Percentiles rank a stretch among this genome's conserved stretches.
These are phyloP conservation scores for Podarcis cretensis DNA, from an alignment of 2,113 vertebrate species.

Conservation along the genomic window DNA sequence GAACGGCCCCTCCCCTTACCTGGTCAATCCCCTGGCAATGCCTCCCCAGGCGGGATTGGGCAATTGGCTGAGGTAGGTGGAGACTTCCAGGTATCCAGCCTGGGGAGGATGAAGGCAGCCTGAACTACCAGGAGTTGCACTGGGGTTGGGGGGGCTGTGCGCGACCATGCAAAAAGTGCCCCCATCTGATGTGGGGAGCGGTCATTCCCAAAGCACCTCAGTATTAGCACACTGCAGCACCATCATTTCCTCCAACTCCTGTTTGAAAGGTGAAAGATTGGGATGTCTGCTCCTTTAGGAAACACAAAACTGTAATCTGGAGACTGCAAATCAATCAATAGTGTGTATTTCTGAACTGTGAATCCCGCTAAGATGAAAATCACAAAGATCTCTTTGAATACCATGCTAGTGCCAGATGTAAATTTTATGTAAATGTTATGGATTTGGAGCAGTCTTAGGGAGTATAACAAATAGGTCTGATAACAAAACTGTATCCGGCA, in stretches of 20 bases:
- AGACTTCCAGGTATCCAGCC: too few species aligned
- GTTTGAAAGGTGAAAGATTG: not conserved
- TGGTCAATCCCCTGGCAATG: too few species aligned
- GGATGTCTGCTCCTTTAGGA: not conserved
- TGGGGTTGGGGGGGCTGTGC: too few species aligned
- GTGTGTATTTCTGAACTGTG: not conserved
- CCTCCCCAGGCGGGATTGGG: too few species aligned
- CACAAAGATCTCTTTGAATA: slow-evolving; percentile 6
- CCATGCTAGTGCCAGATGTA: slow-evolving; percentile 42
- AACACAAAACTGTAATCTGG: not conserved
- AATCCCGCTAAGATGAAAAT: slow-evolving; percentile 19
- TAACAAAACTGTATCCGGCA: slow-evolving; percentile 44
- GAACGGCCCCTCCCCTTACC: too few species aligned
- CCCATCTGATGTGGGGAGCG: too few species aligned
- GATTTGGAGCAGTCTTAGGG: slow-evolving; percentile 64
- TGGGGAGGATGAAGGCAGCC: too few species aligned
- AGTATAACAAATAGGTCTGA: slow-evolving; percentile 65
- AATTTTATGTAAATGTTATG: slow-evolving; percentile 62
- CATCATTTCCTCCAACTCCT: not conserved
- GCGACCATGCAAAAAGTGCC: too few species aligned
- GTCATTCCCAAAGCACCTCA: not conserved
- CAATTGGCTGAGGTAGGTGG: too few species aligned
- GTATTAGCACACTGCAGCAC: not conserved
- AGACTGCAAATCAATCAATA: not conserved
- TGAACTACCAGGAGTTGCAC: too few species aligned